Base-by-base conservation (phyloP, 2,113 vertebrate species). In the Sapajus apella region DNA sequence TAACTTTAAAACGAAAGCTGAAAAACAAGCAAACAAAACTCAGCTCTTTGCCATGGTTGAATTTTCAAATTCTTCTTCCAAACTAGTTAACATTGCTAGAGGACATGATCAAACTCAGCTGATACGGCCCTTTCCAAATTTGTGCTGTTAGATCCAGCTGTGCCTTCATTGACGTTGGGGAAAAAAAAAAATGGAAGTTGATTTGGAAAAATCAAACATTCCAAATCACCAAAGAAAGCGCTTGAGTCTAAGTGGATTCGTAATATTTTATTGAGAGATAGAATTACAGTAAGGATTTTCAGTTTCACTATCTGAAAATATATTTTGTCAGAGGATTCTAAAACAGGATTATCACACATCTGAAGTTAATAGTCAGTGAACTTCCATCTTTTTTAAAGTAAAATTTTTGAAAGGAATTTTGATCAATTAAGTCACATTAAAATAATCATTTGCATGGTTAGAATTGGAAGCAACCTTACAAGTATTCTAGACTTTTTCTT, bases 331-430 rank as follows among this genome's bases (percentile, higher is more conserved):
- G 6, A 56, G 40, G 40, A 68, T 35, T 4, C 30, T 91, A 37
- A 93, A 81, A 81, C 30, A 94, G n/a, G 21, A 70, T 84, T 11
- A 66, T 91, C 20, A 91, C 17, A 47, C 61, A 95, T 90, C 37
- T 92, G 40, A 94, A 68, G 61, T 90, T 95, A 93, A 12, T 77
- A 81, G 68, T 20, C 82, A 90, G 23, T 90, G 50, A 85, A 70
- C 47, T 92, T 92, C 61, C 25, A 35, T 32, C 27, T 87, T 86
- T 1, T 77, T 64, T 92, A 86, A 95, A 72, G 32, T 87, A 73
- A 95, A 91, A 56, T 32, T 75, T 90, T 91, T 84, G 61, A 72
- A 87, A 95, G 75, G 52, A 94, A 92, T 92, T 96, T 82, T 90
- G 68, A 73, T 88, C n/a, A 80, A 17, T 89, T 95, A 97, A 92